phyloP scores from a whole-genome alignment of 2,797 vertebrate species.

The Loris lydekkerianus region DNA sequence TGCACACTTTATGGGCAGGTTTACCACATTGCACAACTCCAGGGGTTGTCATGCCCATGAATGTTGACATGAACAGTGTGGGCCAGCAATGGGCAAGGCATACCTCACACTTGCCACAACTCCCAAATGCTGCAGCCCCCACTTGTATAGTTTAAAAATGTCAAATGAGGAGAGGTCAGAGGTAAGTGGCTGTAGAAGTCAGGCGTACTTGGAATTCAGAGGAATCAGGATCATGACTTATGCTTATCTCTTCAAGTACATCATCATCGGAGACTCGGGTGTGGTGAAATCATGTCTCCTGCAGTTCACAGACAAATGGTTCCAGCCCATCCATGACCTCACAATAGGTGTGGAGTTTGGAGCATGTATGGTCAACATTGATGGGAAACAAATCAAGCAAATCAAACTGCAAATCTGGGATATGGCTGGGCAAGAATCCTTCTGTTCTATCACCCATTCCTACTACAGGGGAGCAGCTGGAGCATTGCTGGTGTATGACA shows the following conservation, averaged over 20 bases:
- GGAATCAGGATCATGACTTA: no score
- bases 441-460: conserved; percentile 88
- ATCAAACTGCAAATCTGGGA: conserved; percentile 89
- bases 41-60: background rate
- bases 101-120: background rate
- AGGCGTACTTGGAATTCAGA: no score
- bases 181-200: no score
- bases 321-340: no score
- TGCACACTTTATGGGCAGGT: background rate
- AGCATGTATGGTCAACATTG: conserved; percentile 87
- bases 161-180: background rate
- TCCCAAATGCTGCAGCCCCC: background rate
- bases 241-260: no score
- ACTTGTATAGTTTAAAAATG: conserved; percentile 3
- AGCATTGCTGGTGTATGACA: conserved; percentile 88
- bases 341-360: no score
- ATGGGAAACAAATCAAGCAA: conserved; percentile 88
- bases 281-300: no score
- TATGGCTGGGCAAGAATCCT: conserved; percentile 88
- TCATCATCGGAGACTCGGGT: no score
- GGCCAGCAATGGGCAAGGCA: background rate
- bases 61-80: background rate
- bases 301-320: no score
- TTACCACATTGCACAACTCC: background rate
- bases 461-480: conserved; percentile 88